Evolutionary conservation across 2,888 invertebrate species (phyloP).

Genomic region (Myathropa florea): DNA sequence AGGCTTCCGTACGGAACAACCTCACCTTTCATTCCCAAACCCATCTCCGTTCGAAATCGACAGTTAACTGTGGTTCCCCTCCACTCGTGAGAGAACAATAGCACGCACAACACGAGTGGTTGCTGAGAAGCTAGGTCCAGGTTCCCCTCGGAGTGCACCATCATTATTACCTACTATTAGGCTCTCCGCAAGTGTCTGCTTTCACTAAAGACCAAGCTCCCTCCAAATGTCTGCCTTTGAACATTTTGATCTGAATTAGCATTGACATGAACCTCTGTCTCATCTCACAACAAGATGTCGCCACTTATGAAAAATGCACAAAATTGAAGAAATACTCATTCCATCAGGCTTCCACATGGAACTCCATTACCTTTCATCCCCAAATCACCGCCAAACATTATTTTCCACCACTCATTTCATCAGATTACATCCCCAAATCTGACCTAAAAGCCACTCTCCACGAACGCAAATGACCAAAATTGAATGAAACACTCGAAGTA

Average conservation of each 20-base stretch:
- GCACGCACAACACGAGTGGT: too few species aligned
- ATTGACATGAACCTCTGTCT: not conserved
- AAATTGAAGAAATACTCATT: not conserved
- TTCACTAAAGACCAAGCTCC: too few species aligned
- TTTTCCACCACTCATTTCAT: not conserved
- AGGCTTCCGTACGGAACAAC: too few species aligned
- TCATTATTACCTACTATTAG: too few species aligned
- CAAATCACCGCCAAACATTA: not conserved
- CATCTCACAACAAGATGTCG: not conserved
- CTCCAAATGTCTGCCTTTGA: too few species aligned
- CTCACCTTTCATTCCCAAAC: too few species aligned
- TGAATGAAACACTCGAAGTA: not conserved
- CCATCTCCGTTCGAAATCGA: too few species aligned
- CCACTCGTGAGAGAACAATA: too few species aligned
- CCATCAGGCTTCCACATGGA: not conserved
- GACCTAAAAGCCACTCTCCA: not conserved
- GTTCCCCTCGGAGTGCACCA: too few species aligned
- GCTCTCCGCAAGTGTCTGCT: too few species aligned
- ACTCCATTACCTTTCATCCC: not conserved
- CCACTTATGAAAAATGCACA: not conserved
- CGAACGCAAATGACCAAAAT: not conserved
- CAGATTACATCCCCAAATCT: not conserved
- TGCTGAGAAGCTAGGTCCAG: too few species aligned
- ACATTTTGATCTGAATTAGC: not conserved
- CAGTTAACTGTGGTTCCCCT: too few species aligned